phyloP scores from a whole-genome alignment of 1,140 invertebrate species.

The Anastrepha ludens region DNA sequence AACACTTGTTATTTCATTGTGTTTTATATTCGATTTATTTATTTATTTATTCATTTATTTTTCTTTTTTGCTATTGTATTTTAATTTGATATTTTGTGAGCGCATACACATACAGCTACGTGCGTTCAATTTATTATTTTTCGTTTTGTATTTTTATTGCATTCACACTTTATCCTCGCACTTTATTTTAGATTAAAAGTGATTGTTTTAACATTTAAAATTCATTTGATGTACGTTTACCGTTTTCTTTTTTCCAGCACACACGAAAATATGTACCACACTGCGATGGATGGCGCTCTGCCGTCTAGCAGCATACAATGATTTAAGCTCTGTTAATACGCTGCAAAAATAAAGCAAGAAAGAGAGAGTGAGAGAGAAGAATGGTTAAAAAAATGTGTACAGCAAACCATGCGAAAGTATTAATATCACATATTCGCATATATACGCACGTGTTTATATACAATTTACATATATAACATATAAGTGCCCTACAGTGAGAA shows the following conservation, averaged over 20 bases:
- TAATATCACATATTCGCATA: background rate
- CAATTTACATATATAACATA: background rate
- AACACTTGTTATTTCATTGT: background rate
- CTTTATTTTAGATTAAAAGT: constrained; percentile 48
- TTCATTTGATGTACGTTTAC: constrained; percentile 41
- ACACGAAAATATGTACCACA: background rate
- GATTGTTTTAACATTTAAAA: constrained; percentile 48
- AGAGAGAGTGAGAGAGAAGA: background rate
- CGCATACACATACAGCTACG: background rate
- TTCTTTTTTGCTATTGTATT: background rate
- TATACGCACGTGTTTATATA: background rate
- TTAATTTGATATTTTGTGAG: background rate
- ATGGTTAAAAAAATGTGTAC: background rate
- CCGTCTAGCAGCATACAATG: constrained; percentile 28
- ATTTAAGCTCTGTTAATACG: constrained; percentile 30
- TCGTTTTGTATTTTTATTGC: background rate
- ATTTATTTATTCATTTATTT: background rate
- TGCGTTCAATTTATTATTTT: background rate
- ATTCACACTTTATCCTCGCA: constrained; percentile 11
- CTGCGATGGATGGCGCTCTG: background rate
- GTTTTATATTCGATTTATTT: background rate
- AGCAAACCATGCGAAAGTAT: background rate
- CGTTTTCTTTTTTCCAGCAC: background rate
- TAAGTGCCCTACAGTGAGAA: background rate
- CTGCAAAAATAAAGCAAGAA: constrained; percentile 2